Percentiles rank a stretch among this genome's conserved stretches.
These are phyloP conservation scores for Actinemys pallida DNA, from an alignment of 2,113 vertebrate genomes.

Conservation along the genomic window DNA sequence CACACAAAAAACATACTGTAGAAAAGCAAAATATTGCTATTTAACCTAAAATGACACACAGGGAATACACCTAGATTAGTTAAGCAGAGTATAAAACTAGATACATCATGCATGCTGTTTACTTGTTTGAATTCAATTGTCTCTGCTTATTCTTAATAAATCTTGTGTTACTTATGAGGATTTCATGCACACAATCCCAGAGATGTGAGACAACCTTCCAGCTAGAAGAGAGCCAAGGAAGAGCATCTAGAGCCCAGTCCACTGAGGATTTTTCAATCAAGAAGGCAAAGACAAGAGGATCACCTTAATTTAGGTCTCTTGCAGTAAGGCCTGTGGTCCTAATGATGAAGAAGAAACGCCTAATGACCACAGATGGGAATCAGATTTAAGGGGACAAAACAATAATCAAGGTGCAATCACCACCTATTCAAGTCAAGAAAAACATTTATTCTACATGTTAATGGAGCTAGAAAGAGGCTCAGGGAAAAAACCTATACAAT, in stretches of 20 bases:
- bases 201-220: not conserved
- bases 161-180: not conserved
- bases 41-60: not conserved
- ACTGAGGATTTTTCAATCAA: accelerated
- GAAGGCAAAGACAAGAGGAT: not conserved
- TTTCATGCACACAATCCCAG: not conserved
- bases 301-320: not conserved
- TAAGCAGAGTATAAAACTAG: not conserved
- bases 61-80: not conserved
- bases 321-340: not conserved
- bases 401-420: not conserved
- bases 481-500: not conserved
- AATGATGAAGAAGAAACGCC: not conserved
- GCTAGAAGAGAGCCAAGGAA: not conserved
- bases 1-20: not conserved
- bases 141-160: not conserved
- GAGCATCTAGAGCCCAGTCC: not conserved
- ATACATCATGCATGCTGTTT: not conserved
- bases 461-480: not conserved
- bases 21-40: not conserved
- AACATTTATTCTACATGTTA: not conserved
- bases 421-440: not conserved
- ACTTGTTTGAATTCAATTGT: not conserved
- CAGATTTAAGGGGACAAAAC: accelerated
- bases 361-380: not conserved